Base-by-base conservation (phyloP, 2,113 vertebrate genomes). In the Protobothrops mucrosquamatus region DNA sequence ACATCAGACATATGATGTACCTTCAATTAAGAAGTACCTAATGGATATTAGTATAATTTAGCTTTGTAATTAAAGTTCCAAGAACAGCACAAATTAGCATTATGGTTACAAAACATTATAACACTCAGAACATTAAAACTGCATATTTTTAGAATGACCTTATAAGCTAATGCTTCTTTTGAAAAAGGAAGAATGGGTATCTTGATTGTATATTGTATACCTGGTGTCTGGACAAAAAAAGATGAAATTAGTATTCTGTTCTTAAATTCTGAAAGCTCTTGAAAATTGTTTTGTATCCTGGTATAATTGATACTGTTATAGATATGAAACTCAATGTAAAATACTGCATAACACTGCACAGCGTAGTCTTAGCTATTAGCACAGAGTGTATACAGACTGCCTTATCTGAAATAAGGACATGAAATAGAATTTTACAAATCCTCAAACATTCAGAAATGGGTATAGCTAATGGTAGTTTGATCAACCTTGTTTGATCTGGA, bases 1-100 rank as follows among this genome's bases (percentile, higher is more conserved):
- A 97, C 97, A 98, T 97, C 97, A 97, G 96, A 98, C 95, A 96
- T 97, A 97, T 95, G 96, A 98, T 98, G 96, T 96, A 95, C 91
- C 96, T 97, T 97, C 97, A 98, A 96, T 98, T 97, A 98, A 96
- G 95, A 97, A 96, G 94, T 95, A 96, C 95, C 97, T 97, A 98
- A 98, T 98, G 97, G 96, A 93, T 97, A 98, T 97, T 97, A 97
- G 96, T 97, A 97, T 94, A 97, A 97, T 97, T 97, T 97, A 97
- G 96, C 87, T 96, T 97, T 97, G 95, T 98, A 98, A 98, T 98
- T 98, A 97, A 98, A 97, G 95, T 97, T 97, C 97, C 95, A 96
- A 97, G 95, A 97, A 96, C 96, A 97, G 95, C 95, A 94, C 93
- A 97, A 97, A 98, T 97, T 97, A 97, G 96, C 95, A 97, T 97